Conservation (phyloP, 53 echinoderm and acorn worm species). For the Glandiceps talaboti region DNA sequence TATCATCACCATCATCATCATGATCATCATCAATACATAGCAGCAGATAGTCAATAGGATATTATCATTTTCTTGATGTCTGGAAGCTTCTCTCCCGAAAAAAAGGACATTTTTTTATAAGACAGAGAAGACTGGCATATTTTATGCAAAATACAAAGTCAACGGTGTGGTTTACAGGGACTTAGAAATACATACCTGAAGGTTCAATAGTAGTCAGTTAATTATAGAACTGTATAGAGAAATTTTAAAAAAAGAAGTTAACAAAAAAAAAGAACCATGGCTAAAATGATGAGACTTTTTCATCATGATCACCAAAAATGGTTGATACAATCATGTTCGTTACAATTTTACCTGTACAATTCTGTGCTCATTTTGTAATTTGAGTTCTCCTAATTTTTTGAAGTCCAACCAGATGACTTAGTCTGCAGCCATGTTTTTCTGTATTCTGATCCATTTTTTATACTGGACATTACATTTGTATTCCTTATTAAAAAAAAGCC, state of each 20-base stretch:
- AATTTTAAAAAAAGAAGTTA: no score
- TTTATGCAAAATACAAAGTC: background rate
- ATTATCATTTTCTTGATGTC: no score
- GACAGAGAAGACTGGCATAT: background rate
- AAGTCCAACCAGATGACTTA: background rate
- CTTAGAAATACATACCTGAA: background rate
- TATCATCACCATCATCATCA: no score
- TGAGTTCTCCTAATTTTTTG: background rate
- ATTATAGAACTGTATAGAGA: no score
- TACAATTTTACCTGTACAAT: background rate
- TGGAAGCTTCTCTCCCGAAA: no score
- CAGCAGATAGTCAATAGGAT: no score
- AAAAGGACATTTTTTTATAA: background rate
- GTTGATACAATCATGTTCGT: background rate
- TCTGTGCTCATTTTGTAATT: background rate
- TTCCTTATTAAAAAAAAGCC: background rate
- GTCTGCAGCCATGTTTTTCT: background rate
- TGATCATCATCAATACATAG: no score
- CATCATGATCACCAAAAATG: background rate
- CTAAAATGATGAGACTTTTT: background rate
- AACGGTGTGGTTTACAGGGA: background rate
- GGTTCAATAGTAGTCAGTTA: background rate
- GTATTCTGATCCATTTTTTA: background rate
- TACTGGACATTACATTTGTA: background rate
- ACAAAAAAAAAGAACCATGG: no score